Evolutionary conservation across 2,888 invertebrate genomes (phyloP).

Genomic region (Ornithoptera alexandrae): DNA sequence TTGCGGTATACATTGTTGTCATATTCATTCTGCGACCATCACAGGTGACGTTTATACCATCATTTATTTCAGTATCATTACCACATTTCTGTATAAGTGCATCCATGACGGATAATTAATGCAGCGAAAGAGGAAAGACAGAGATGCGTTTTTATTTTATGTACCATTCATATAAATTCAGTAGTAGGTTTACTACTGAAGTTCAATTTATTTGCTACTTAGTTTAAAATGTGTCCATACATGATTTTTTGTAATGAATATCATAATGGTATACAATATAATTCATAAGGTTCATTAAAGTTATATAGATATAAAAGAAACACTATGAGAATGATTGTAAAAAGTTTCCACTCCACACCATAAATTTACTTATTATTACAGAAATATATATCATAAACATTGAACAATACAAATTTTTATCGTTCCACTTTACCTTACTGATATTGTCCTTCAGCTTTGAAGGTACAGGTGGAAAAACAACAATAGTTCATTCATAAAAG

Average conservation of each 20-base stretch:
- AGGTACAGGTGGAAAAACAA: slow-evolving; percentile 61
- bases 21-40: not conserved
- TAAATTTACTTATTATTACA: slow-evolving; percentile 30
- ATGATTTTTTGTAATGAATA: too few relatives aligned
- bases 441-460: slow-evolving; percentile 36
- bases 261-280: not conserved
- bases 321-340: not conserved
- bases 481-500: slow-evolving; percentile 43
- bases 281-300: not conserved
- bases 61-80: not conserved
- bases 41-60: not conserved
- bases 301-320: not conserved
- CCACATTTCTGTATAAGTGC: not conserved
- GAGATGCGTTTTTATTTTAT: not conserved
- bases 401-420: slow-evolving; percentile 76
- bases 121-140: not conserved
- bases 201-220: too few relatives aligned
- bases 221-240: too few relatives aligned
- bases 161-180: not conserved
- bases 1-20: not conserved
- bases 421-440: slow-evolving; percentile 37
- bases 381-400: slow-evolving; percentile 57
- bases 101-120: not conserved
- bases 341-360: slow-evolving; percentile 6
- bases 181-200: too few relatives aligned